Base-by-base conservation (phyloP, 2,113 vertebrate species). In the Paralichthys olivaceus region DNA sequence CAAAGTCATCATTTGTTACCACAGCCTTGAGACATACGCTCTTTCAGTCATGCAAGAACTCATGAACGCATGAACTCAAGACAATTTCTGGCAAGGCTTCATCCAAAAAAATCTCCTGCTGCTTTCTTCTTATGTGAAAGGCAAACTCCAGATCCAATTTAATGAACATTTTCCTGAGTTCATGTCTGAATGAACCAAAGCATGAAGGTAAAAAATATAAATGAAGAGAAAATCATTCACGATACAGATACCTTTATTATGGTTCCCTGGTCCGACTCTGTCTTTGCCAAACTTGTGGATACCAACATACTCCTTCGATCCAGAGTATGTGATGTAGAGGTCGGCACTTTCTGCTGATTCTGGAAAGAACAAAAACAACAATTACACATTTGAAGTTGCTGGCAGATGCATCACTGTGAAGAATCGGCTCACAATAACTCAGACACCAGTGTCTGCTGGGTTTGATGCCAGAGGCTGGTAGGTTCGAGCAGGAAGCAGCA, bases 301-400 rank as follows among this genome's bases (percentile, higher is more conserved):
- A 26, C 92, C 91, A 9, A 75, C 53, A 13, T 7, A 0, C 0
- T 29, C 34, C 15, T 23, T 6, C 56, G 7, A 25, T 51, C 90
- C 89, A 47, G 91, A 92, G 55, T 1, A 20, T 4, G 90, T 75
- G 0, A 88, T 9, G 19, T 79, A 92, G 7, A 93, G 84, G 5
- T 77, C 45, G 22, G 55, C 22, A 40, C 2, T 15, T 0, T n/a
- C 8, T 17, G 0, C 0, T 20, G 84, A 70, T 28, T 84, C 85
- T 92, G 79, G 19, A 57, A 55, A 69, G 4, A 11, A 23, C 4
- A 17, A 17, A 17, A 43, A 9, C 13, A 14, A 14, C 22, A 56
- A 26, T 14, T 12, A 54, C n/a, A 23, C 51, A 23, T 20, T n/a
- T 23, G 12, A 11, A 54, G n/a, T 13, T 40, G 12, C n/a, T 54